Conservation (phyloP, 2,797 vertebrate genomes). For the Argyrosomus regius region DNA sequence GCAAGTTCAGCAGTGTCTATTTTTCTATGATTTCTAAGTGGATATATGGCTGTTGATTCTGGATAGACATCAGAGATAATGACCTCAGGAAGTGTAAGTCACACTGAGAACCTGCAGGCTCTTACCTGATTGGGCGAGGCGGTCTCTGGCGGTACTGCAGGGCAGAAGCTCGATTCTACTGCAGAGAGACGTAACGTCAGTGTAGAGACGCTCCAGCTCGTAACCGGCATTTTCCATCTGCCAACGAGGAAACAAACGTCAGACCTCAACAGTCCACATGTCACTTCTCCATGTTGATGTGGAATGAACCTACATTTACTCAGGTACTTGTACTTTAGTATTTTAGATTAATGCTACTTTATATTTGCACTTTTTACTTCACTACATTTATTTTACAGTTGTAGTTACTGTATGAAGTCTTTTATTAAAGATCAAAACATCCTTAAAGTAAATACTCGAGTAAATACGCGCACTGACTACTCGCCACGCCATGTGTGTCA, state of each 20-base stretch:
- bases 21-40: too few species aligned
- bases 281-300: background rate
- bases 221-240: constrained; percentile 91
- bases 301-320: background rate
- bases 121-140: constrained; percentile 94
- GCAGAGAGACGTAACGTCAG: constrained; percentile 93
- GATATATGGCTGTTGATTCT: too few species aligned
- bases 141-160: constrained; percentile 90
- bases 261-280: background rate
- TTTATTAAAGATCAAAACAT: too few species aligned
- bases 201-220: constrained; percentile 91
- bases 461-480: too few species aligned
- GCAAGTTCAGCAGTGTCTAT: too few species aligned
- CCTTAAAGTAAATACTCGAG: too few species aligned
- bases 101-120: background rate
- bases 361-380: background rate
- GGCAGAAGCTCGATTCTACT: constrained; percentile 92
- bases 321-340: background rate
- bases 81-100: too few species aligned
- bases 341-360: background rate
- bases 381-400: too few species aligned
- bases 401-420: too few species aligned
- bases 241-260: background rate
- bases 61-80: too few species aligned
- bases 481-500: background rate